Percentiles rank a stretch among this genome's conserved stretches.
Conservation (phyloP, 1,140 invertebrate species). For the Aleiodes sp. region DNA sequence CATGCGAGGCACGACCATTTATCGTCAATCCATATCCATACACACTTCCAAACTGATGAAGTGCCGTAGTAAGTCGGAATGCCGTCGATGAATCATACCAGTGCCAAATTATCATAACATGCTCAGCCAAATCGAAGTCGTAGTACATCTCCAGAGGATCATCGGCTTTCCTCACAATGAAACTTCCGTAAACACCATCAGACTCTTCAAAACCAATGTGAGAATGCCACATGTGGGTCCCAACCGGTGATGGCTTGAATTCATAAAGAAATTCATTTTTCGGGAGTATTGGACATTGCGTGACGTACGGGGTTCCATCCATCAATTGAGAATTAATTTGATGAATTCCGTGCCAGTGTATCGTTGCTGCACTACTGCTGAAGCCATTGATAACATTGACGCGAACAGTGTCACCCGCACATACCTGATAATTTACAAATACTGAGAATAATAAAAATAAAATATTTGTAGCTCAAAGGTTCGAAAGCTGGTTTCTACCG, state of each 20-base stretch:
- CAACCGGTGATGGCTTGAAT: conserved; percentile 39
- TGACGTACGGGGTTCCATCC: conserved; percentile 63
- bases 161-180: conserved; percentile 62
- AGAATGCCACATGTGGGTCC: conserved; percentile 51
- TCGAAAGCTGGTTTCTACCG: too few species aligned
- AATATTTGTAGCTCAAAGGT: too few species aligned
- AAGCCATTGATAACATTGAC: conserved; percentile 49
- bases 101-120: conserved; percentile 66
- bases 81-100: conserved; percentile 61
- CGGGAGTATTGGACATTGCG: conserved; percentile 46
- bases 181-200: conserved; percentile 67
- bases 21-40: conserved; percentile 35
- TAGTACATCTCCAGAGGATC: conserved; percentile 59
- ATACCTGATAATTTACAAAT: too few species aligned
- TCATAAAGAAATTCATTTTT: conserved; percentile 43
- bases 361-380: conserved; percentile 40
- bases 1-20: conserved; percentile 33
- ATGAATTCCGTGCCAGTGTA: conserved; percentile 54
- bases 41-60: conserved; percentile 29
- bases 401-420: conserved; percentile 48
- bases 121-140: conserved; percentile 66
- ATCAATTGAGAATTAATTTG: conserved; percentile 58
- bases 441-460: too few species aligned
- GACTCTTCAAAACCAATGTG: conserved; percentile 60
- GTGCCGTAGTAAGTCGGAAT: conserved; percentile 23